phyloP scores from a whole-genome alignment of 2,113 vertebrate species.

The Aramus guarauna region DNA sequence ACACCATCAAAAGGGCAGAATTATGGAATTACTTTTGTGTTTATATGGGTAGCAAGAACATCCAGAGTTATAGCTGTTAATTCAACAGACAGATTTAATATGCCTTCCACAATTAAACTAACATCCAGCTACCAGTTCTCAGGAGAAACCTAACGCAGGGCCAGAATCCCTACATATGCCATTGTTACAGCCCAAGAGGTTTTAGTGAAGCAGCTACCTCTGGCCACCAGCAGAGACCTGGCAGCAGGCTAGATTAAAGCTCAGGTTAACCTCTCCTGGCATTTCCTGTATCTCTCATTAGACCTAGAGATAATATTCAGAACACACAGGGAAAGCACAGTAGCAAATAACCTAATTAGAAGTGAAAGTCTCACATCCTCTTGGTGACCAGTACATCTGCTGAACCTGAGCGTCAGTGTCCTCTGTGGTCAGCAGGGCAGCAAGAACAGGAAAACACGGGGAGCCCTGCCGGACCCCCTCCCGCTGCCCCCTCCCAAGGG shows the following conservation, averaged over 20 bases:
- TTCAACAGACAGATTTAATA: neutral
- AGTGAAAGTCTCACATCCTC: neutral
- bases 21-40: fast-evolving
- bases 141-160: neutral
- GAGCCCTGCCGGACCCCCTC: neutral
- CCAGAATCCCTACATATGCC: neutral
- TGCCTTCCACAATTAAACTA: neutral
- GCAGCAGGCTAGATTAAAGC: neutral
- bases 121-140: neutral
- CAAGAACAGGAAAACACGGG: neutral
- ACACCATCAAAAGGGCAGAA: neutral
- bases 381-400: neutral
- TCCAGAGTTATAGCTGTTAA: neutral
- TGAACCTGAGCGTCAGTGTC: neutral
- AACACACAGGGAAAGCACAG: neutral
- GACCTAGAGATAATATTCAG: neutral
- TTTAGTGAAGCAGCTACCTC: neutral
- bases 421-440: neutral
- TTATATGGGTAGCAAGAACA: neutral
- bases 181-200: neutral
- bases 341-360: neutral
- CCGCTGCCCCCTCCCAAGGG: neutral
- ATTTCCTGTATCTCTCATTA: neutral
- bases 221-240: neutral
- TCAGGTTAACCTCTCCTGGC: neutral